phyloP scores from a whole-genome alignment of 2,113 vertebrate species.

The Rutilus rutilus region DNA sequence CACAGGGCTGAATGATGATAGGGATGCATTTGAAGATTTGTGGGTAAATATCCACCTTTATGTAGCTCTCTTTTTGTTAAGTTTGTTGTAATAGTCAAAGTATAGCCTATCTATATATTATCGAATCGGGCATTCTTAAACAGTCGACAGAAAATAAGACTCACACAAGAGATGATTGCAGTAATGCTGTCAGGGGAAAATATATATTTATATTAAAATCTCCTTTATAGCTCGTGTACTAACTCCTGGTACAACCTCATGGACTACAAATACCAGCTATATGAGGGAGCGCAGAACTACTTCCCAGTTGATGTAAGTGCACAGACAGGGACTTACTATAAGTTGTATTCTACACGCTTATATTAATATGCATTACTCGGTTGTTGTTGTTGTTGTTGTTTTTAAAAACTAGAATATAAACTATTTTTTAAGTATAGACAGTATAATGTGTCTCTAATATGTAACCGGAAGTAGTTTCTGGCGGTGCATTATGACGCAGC shows the following conservation, averaged over 20 bases:
- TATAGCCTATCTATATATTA: too few species aligned
- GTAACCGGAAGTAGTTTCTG: slow-evolving; percentile 33
- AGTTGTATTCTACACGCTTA: neutral
- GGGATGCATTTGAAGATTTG: neutral
- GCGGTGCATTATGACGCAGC: slow-evolving; percentile 63
- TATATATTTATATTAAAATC: neutral
- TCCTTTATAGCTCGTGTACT: neutral
- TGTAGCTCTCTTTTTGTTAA: too few species aligned
- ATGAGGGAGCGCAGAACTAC: neutral
- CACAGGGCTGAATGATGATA: neutral
- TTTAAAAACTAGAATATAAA: neutral
- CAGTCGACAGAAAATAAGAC: too few species aligned
- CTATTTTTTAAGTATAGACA: neutral
- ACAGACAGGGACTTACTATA: neutral
- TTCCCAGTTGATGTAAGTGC: neutral
- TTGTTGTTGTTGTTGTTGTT: neutral
- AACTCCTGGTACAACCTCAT: neutral
- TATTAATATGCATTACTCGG: neutral
- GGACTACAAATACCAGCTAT: slow-evolving; percentile 23
- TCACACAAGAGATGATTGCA: too few species aligned
- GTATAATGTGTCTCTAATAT: neutral
- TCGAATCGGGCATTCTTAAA: too few species aligned
- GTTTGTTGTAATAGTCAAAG: too few species aligned
- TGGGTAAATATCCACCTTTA: too few species aligned
- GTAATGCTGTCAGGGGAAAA: too few species aligned